These are phyloP conservation scores for Salarias fasciatus DNA, from an alignment of 2,797 vertebrate species.

Conservation along the genomic window DNA sequence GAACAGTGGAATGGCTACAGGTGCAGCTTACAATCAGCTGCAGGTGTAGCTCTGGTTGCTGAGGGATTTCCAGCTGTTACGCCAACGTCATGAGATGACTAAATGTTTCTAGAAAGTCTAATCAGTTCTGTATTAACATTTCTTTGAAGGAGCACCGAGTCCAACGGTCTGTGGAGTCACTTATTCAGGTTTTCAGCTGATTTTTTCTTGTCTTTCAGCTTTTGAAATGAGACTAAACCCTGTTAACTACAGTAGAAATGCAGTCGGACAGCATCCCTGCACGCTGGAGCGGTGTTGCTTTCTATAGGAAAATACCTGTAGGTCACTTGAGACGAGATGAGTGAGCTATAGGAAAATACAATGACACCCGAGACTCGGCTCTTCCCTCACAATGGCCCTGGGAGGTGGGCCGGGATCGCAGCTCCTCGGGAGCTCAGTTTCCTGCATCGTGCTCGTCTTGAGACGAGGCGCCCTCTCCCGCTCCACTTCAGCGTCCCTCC, in stretches of 20 bases:
- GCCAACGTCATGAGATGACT: conserved; percentile 27
- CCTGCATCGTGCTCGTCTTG: conserved; percentile 57
- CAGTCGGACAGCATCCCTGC: conserved; percentile 19
- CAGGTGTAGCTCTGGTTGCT: conserved; percentile 24
- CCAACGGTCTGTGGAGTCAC: too few species aligned
- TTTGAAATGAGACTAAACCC: background rate
- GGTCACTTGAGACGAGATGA: conserved; percentile 73
- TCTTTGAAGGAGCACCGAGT: too few species aligned
- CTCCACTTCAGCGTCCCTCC: conserved; percentile 53
- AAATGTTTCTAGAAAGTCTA: background rate
- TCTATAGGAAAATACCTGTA: conserved; percentile 71
- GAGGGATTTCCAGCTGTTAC: conserved; percentile 46
- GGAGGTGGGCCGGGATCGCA: conserved; percentile 63
- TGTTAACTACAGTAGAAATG: conserved; percentile 1
- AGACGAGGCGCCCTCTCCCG: conserved; percentile 64
- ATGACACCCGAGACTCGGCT: conserved; percentile 71
- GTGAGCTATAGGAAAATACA: conserved; percentile 76
- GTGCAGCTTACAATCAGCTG: conserved; percentile 45
- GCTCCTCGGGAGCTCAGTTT: conserved; percentile 66
- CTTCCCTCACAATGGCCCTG: conserved; percentile 74
- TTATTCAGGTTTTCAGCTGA: too few species aligned
- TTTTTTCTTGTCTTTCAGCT: too few species aligned
- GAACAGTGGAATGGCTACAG: conserved; percentile 52
- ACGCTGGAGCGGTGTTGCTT: conserved; percentile 45
- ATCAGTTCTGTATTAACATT: conserved; percentile 26